Evolutionary conservation across 1,140 invertebrate genomes (phyloP).

Genomic region (Drosophila erecta): DNA sequence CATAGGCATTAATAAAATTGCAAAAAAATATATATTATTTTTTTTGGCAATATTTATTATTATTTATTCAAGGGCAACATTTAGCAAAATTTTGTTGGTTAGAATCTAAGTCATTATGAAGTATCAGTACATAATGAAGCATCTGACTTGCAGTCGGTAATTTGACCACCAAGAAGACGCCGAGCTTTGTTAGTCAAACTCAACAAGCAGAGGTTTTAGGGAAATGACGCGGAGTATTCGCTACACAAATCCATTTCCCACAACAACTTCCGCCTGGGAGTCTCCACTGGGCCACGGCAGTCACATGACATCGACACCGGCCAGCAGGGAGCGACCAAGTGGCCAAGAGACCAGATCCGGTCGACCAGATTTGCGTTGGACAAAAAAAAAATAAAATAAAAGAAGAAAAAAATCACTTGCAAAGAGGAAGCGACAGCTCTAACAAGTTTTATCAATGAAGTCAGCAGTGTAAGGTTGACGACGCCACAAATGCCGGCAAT

Average conservation of each 20-base stretch:
- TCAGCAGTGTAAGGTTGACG: constrained; percentile 49
- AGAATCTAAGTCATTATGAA: too few relatives aligned
- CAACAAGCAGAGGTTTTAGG: not conserved
- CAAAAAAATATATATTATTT: not conserved
- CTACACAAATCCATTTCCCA: constrained; percentile 27
- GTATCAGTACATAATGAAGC: too few relatives aligned
- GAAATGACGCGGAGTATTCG: not conserved
- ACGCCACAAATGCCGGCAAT: constrained; percentile 33
- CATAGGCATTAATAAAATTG: constrained; percentile 61
- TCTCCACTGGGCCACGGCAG: constrained; percentile 47
- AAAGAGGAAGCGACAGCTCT: constrained; percentile 69
- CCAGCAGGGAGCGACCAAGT: constrained; percentile 9
- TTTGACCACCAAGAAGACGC: too few relatives aligned
- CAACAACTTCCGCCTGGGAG: constrained; percentile 29
- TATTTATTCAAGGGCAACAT: too few relatives aligned
- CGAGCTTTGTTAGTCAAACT: too few relatives aligned
- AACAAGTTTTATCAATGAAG: constrained; percentile 77
- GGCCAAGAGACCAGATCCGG: constrained; percentile 8
- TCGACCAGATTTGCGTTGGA: constrained; percentile 56
- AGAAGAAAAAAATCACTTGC: constrained; percentile 65
- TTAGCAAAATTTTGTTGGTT: too few relatives aligned
- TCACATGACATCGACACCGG: constrained; percentile 60
- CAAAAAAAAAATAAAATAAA: constrained; percentile 9
- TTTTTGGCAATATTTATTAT: too few relatives aligned
- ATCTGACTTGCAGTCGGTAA: too few relatives aligned